A percentile compares a stretch with the other conserved stretches of the same genome.
phyloP scores from a whole-genome alignment of 1,140 invertebrate species.

The Ectropis grisescens region DNA sequence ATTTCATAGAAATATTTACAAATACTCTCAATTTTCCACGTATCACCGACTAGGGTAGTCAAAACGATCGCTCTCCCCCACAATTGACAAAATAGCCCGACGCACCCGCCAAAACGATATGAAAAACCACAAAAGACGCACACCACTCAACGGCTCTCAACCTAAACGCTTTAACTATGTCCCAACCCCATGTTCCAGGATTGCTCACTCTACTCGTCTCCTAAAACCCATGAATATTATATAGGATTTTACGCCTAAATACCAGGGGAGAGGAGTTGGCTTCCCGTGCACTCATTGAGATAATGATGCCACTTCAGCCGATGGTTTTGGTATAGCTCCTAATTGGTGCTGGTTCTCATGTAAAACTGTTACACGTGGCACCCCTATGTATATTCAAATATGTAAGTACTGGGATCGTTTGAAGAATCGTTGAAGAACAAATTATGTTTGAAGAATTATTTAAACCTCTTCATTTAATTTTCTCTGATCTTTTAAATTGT shows the following conservation, averaged over 20 bases:
- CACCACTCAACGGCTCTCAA: conserved; percentile 47
- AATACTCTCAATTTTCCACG: conserved; percentile 38
- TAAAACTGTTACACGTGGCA: conserved; percentile 65
- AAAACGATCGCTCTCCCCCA: conserved; percentile 43
- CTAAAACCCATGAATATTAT: conserved; percentile 58
- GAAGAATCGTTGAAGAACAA: no score
- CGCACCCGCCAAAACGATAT: conserved; percentile 55
- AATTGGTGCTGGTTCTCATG: conserved; percentile 59
- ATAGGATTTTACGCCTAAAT: conserved; percentile 44
- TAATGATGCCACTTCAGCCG: conserved; percentile 65
- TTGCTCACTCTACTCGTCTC: conserved; percentile 68
- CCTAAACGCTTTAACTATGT: conserved; percentile 68
- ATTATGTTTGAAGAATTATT: no score
- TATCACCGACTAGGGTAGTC: conserved; percentile 27
- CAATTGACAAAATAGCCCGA: conserved; percentile 63
- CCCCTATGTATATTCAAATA: conserved; percentile 59
- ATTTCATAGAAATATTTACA: no score
- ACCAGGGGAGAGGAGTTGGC: conserved; percentile 27
- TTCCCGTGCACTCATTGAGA: conserved; percentile 34
- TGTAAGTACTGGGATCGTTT: no score
- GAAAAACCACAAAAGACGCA: conserved; percentile 60
- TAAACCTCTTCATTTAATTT: no score
- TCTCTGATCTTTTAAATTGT: no score
- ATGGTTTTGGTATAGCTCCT: conserved; percentile 62
- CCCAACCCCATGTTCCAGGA: conserved; percentile 60